These are phyloP conservation scores for Oreochromis spilurus DNA, from an alignment of 2,113 vertebrate species.

Conservation along the genomic window DNA sequence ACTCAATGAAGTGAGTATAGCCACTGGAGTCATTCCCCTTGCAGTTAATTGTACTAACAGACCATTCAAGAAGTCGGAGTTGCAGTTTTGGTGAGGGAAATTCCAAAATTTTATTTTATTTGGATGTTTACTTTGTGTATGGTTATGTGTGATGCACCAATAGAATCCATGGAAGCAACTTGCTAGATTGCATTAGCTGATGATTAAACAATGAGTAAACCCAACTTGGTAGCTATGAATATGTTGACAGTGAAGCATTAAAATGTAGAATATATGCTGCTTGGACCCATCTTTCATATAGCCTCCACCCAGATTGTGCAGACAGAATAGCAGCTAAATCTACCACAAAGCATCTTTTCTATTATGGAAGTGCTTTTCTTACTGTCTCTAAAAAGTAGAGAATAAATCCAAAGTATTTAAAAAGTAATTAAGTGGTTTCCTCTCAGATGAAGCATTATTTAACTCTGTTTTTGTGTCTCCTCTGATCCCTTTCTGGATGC, in stretches of 20 bases:
- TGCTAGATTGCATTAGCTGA: not conserved
- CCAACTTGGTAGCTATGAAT: not conserved
- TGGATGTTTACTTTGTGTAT: not conserved
- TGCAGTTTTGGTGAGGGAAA: not conserved
- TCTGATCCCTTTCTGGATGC: not conserved
- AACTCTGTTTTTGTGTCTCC: not conserved
- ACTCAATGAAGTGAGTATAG: not conserved
- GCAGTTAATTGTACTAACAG: not conserved
- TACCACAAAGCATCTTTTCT: not conserved
- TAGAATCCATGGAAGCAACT: not conserved
- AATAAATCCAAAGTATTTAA: not conserved
- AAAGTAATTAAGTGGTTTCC: not conserved
- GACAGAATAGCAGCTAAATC: not conserved
- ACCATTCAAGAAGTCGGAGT: not conserved
- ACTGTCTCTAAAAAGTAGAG: not conserved
- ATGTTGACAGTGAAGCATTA: not conserved
- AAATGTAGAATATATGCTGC: not conserved
- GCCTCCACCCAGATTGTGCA: not conserved
- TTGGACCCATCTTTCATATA: not conserved
- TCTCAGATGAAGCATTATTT: not conserved
- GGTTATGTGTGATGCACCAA: not conserved
- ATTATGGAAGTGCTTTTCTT: not conserved
- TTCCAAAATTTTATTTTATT: not conserved
- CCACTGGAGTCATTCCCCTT: not conserved
- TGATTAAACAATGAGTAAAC: not conserved